These are phyloP conservation scores for Ginglymostoma cirratum DNA, from an alignment of 2,113 vertebrate genomes.

Conservation along the genomic window DNA sequence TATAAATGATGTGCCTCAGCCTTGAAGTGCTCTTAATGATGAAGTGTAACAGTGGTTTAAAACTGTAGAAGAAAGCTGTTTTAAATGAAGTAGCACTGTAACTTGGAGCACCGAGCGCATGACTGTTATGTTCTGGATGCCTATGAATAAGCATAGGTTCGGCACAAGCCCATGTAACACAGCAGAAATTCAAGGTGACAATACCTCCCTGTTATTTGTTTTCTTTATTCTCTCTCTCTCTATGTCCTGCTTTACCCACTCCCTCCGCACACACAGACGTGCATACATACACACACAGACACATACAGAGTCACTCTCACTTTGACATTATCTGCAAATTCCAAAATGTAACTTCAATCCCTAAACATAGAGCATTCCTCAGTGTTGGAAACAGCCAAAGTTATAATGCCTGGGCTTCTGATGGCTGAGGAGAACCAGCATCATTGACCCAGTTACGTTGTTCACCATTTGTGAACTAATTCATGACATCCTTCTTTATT, in stretches of 20 bases:
- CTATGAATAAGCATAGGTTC: background rate
- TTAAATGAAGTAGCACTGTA: background rate
- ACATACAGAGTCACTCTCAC: background rate
- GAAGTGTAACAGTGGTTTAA: background rate
- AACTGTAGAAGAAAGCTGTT: background rate
- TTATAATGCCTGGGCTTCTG: background rate
- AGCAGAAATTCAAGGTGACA: background rate
- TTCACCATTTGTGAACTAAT: background rate
- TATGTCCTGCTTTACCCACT: background rate
- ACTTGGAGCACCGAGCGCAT: background rate
- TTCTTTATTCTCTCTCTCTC: background rate
- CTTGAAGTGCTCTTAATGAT: background rate
- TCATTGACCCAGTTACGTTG: background rate
- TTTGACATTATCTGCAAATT: background rate
- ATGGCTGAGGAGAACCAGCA: background rate
- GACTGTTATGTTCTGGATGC: background rate
- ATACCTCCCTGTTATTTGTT: background rate
- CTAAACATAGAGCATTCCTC: background rate
- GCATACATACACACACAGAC: background rate
- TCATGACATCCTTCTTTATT: background rate
- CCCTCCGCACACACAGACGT: background rate
- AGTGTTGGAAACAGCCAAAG: background rate
- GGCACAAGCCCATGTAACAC: background rate
- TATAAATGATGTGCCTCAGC: background rate
- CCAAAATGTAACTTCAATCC: background rate